These are phyloP conservation scores for Leptinotarsa lineolata DNA, from an alignment of 1,140 invertebrate genomes.

Conservation along the genomic window DNA sequence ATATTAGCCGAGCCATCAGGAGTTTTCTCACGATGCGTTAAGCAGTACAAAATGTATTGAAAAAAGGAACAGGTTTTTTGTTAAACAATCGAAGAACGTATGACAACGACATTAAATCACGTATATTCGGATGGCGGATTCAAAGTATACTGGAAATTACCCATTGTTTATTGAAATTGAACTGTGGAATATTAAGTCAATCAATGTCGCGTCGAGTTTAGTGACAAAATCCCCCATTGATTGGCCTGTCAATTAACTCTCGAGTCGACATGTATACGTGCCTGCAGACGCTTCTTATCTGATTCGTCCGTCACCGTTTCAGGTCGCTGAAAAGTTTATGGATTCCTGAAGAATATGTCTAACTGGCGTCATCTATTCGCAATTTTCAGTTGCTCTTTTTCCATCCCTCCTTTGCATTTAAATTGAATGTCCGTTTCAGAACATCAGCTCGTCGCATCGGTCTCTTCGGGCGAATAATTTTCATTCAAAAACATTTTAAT, in stretches of 20 bases:
- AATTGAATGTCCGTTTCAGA: slow-evolving; percentile 28
- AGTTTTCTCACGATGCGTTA: slow-evolving; percentile 31
- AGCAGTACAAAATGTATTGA: slow-evolving; percentile 27
- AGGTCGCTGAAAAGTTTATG: slow-evolving; percentile 52
- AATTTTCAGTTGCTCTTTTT: slow-evolving; percentile 43
- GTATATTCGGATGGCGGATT: slow-evolving; percentile 46
- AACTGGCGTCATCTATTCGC: slow-evolving; percentile 46
- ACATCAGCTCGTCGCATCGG: slow-evolving; percentile 1
- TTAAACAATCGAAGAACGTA: slow-evolving; percentile 28
- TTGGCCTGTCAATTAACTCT: slow-evolving; percentile 56
- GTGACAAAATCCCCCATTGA: slow-evolving; percentile 55
- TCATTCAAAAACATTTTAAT: neutral
- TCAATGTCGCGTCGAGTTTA: slow-evolving; percentile 50
- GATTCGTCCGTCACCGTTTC: slow-evolving; percentile 49
- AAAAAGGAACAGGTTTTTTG: slow-evolving; percentile 31
- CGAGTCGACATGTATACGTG: slow-evolving; percentile 53
- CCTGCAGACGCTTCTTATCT: slow-evolving; percentile 54
- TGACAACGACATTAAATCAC: slow-evolving; percentile 42
- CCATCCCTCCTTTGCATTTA: slow-evolving; percentile 28
- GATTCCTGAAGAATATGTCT: slow-evolving; percentile 51
- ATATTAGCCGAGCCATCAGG: slow-evolving; percentile 19
- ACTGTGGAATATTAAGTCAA: slow-evolving; percentile 54
- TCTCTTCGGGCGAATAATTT: slow-evolving; percentile 2
- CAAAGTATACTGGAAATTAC: slow-evolving; percentile 48
- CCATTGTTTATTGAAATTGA: slow-evolving; percentile 56